Conservation (phyloP, 35 echinoderm and acorn worm genomes). For the Lytechinus variegatus region DNA sequence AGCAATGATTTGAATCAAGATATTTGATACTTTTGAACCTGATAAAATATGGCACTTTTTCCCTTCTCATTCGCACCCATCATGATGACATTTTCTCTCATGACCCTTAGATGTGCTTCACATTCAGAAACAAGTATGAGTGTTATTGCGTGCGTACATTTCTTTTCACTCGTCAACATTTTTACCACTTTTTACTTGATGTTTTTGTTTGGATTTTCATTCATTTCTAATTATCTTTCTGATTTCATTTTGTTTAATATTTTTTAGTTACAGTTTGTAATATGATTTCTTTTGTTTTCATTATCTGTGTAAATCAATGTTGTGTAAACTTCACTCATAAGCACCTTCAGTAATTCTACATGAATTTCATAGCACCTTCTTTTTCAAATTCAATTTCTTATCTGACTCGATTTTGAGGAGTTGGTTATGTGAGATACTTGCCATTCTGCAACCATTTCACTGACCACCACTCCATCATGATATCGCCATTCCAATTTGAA, state of each 20-base stretch:
- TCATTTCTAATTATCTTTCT: constrained; percentile 23
- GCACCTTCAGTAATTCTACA: background rate
- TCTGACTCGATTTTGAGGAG: background rate
- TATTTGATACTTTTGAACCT: background rate
- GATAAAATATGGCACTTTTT: constrained; percentile 6
- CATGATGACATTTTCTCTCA: background rate
- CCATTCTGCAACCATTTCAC: background rate
- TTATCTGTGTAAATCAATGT: background rate
- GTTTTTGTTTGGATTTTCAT: background rate
- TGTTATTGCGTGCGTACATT: background rate
- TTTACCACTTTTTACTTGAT: background rate
- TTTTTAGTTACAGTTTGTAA: background rate
- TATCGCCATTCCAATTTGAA: background rate
- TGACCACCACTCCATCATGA: background rate
- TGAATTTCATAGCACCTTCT: background rate
- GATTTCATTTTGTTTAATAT: background rate
- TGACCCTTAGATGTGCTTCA: background rate
- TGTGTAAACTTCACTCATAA: constrained; percentile 39
- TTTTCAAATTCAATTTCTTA: background rate
- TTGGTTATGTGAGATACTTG: background rate
- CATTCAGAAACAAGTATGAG: background rate
- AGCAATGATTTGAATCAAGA: background rate
- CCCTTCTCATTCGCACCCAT: background rate
- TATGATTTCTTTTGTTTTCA: constrained; percentile 31
- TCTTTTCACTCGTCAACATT: background rate